phyloP scores from a whole-genome alignment of 1,140 invertebrate genomes.

The Oryctes rhinoceros region DNA sequence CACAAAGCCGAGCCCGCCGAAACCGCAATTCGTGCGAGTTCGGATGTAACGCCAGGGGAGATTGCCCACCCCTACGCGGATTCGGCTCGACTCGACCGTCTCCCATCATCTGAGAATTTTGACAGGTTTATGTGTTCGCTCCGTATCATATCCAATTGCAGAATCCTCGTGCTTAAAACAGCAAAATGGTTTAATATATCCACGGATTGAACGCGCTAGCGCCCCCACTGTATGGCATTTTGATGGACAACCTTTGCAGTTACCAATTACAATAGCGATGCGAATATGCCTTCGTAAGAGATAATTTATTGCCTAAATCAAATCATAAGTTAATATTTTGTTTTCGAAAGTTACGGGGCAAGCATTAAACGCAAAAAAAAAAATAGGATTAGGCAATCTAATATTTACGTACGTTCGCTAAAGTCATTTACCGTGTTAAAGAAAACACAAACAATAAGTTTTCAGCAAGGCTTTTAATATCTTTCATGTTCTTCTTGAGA shows the following conservation, averaged over 20 bases:
- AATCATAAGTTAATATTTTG: too few species aligned
- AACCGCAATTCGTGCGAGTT: not conserved
- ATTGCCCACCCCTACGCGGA: too few species aligned
- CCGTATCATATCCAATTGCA: not conserved
- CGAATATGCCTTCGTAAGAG: not conserved
- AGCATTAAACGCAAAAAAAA: too few species aligned
- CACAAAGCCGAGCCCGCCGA: not conserved
- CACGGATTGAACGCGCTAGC: not conserved
- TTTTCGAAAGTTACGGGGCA: too few species aligned
- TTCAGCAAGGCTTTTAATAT: too few species aligned
- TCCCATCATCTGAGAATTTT: conserved; percentile 7
- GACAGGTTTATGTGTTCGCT: conserved; percentile 24
- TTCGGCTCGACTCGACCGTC: not conserved
- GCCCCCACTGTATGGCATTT: not conserved
- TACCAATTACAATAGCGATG: too few species aligned
- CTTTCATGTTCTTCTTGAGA: too few species aligned
- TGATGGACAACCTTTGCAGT: not conserved
- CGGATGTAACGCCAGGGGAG: not conserved
- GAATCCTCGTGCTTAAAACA: conserved; percentile 23
- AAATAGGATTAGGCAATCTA: too few species aligned
- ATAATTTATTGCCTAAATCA: too few species aligned
- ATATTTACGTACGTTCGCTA: too few species aligned
- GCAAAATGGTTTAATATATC: conserved; percentile 21
- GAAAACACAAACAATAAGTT: too few species aligned
- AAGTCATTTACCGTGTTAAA: too few species aligned